Evolutionary conservation across 2,888 invertebrate genomes (phyloP).

Genomic region (Thalpophila matura): DNA sequence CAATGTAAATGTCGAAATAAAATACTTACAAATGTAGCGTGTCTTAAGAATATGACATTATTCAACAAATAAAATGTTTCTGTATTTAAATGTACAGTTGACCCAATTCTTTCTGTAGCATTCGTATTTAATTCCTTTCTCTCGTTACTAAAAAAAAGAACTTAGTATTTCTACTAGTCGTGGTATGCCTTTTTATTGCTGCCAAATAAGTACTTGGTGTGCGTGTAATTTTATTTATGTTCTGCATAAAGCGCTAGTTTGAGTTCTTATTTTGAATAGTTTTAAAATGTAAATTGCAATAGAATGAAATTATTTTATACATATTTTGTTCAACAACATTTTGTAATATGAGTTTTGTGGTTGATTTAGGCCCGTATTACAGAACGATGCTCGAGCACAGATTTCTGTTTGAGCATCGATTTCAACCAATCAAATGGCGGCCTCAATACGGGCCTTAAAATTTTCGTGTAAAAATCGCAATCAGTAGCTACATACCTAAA

Average conservation of each 20-base stretch:
- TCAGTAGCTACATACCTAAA: too few species aligned
- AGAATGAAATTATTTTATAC: not conserved
- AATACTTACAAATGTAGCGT: slow-evolving; percentile 44
- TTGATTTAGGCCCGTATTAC: too few species aligned
- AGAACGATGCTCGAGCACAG: too few species aligned
- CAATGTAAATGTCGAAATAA: slow-evolving; percentile 7
- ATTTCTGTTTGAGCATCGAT: too few species aligned
- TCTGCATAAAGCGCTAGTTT: not conserved
- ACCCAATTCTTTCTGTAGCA: slow-evolving; percentile 48
- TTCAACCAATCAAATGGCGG: too few species aligned
- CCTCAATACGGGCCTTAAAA: too few species aligned
- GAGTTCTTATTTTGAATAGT: not conserved
- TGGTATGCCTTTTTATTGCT: not conserved
- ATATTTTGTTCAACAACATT: too few species aligned
- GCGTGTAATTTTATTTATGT: slow-evolving; percentile 3
- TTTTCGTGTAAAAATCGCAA: too few species aligned
- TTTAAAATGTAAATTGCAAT: not conserved
- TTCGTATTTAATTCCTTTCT: slow-evolving; percentile 28
- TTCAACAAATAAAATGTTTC: slow-evolving; percentile 45
- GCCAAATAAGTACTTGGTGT: not conserved
- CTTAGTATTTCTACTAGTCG: not conserved
- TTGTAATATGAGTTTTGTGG: too few species aligned
- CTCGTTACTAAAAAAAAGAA: slow-evolving; percentile 12
- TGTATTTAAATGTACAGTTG: slow-evolving; percentile 48
- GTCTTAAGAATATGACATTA: slow-evolving; percentile 42